Evolutionary conservation across 1,140 invertebrate species (phyloP), one percentile per base, ranked within the genome.

Genomic region (Drosophila persimilis): DNA sequence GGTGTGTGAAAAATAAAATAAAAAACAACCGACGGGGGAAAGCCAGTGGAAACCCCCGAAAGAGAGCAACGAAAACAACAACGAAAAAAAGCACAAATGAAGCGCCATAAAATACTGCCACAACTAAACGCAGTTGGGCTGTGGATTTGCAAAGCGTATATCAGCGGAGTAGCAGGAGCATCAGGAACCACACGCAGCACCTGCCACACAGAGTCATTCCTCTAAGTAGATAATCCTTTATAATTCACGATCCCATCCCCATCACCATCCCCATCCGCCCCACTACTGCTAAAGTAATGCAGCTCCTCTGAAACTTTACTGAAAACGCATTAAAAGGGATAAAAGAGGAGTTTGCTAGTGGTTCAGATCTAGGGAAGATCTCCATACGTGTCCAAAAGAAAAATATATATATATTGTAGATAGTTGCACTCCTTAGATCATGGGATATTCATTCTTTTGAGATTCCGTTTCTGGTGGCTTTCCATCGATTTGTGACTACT

Each of bases 101-200:
- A 73, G 51, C 43, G 52, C 57, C 67, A 57, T 54, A 79, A 78
- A 79, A 63, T 44, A 71, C 29, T 41, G 63, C 35, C 24, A 41
- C 55, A 66, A 72, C 80, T 75, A 79, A 83, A 77, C 79, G 48
- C 54, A 84, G 47, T 80, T 69, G 59, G 56, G 29, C 51, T 60
- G 60, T 65, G 62, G 61, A 74, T 74, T 79, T 74, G 15, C 56
- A 39, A 1, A 62, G 41, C 51, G 54, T 62, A 52, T 62, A 57
- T 73, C 50, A 77, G 74, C 39, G n/a, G 53, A 55, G 47, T 55
- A 17, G 13, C 31, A 31, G 31, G 31, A 31, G 15, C n/a, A 22
- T 17, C 45, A 48, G 44, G 24, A 53, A 13, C 50, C 57, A 75
- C 78, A 77, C 46, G 47, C 56, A 59, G 35, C 3, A 13, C 44